These are phyloP conservation scores for Formica selysi DNA, from an alignment of 1,140 invertebrate genomes.

Conservation along the genomic window DNA sequence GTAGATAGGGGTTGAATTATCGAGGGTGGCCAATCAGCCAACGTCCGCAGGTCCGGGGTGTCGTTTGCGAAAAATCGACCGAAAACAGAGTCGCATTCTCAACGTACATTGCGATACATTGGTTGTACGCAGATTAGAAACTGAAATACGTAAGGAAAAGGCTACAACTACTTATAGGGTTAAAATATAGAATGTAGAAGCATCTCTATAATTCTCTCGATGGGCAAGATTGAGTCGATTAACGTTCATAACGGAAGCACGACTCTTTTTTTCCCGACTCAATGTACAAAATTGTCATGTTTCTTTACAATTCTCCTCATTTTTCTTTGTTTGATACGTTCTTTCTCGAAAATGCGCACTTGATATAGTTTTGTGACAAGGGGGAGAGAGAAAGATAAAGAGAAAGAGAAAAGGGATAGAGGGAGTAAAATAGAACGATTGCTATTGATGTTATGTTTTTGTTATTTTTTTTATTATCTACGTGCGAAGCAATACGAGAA, in stretches of 20 bases:
- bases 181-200: constrained; percentile 59
- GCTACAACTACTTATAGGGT: constrained; percentile 69
- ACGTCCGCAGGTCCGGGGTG: constrained; percentile 43
- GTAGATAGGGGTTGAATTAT: constrained; percentile 75
- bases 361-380: constrained; percentile 7
- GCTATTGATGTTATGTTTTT: constrained; percentile 86
- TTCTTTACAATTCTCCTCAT: background rate
- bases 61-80: constrained; percentile 53
- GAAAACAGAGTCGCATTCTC: constrained; percentile 37
- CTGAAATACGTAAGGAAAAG: constrained; percentile 72
- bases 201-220: constrained; percentile 56
- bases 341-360: constrained; percentile 58
- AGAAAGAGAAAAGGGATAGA: background rate
- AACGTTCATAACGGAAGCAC: constrained; percentile 14
- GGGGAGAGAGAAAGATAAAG: background rate
- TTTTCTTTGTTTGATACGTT: constrained; percentile 36
- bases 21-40: constrained; percentile 53
- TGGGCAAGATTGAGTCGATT: constrained; percentile 41
- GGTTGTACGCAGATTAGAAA: constrained; percentile 52
- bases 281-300: constrained; percentile 63
- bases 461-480: constrained; percentile 84
- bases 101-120: constrained; percentile 19
- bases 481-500: constrained; percentile 69
- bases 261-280: constrained; percentile 14
- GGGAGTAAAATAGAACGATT: constrained; percentile 71